A percentile compares a stretch with the other conserved stretches of the same genome.
These are phyloP conservation scores for Progne subis DNA, from an alignment of 2,113 vertebrate genomes.

Conservation along the genomic window DNA sequence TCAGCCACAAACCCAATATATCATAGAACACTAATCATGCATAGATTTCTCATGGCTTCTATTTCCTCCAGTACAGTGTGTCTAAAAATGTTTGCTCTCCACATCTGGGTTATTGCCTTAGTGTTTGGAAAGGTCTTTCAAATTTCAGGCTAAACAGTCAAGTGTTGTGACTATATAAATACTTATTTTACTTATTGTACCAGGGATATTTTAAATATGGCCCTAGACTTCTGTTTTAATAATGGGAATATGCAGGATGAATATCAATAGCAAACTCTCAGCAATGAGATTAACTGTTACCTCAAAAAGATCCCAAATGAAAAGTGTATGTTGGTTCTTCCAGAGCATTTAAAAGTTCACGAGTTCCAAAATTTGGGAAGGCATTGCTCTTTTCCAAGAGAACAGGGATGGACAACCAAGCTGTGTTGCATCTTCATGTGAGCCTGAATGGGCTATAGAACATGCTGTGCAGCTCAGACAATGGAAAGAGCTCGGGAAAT, in stretches of 20 bases:
- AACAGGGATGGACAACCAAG: neutral
- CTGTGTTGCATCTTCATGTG: neutral
- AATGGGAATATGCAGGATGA: constrained; percentile 18
- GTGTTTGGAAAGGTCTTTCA: constrained; percentile 52
- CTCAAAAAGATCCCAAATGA: neutral
- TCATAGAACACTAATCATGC: neutral
- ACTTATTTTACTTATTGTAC: constrained; percentile 28
- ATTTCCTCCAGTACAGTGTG: neutral
- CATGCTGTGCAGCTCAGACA: neutral
- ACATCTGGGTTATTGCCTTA: constrained; percentile 46
- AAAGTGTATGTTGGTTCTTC: neutral
- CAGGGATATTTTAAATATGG: constrained; percentile 6
- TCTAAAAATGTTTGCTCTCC: constrained; percentile 52
- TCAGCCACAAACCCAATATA: neutral
- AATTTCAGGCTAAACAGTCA: constrained; percentile 48
- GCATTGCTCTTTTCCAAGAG: neutral
- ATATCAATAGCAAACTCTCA: neutral
- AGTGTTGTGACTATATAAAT: constrained; percentile 51
- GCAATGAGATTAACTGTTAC: neutral
- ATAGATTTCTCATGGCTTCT: neutral
- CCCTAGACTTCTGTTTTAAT: neutral
- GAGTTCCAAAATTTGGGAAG: neutral
- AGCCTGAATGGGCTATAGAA: neutral
- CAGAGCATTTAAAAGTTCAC: neutral
- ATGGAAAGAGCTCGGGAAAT: neutral